A percentile compares a stretch with the other conserved stretches of the same genome.
These are phyloP conservation scores for Yponomeuta evonymella DNA, from an alignment of 2,888 invertebrate species.

Conservation along the genomic window DNA sequence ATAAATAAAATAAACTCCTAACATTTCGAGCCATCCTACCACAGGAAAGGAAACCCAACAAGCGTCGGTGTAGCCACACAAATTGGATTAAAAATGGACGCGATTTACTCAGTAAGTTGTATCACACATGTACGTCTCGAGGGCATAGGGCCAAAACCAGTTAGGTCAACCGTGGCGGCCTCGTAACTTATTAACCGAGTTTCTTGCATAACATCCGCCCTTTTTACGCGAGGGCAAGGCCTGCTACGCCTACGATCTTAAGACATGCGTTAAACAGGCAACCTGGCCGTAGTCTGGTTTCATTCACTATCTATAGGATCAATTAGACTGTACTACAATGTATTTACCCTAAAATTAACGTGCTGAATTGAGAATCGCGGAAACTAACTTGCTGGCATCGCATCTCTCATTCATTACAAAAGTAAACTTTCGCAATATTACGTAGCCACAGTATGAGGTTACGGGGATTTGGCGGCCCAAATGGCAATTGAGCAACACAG, in stretches of 20 bases:
- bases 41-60: not conserved
- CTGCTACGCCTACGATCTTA: constrained; percentile 4
- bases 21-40: too few relatives aligned
- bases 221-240: constrained; percentile 10
- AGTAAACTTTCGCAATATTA: not conserved
- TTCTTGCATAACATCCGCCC: constrained; percentile 15
- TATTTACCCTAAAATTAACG: too few relatives aligned
- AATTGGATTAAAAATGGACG: not conserved
- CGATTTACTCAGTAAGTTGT: not conserved
- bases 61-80: not conserved
- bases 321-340: too few relatives aligned
- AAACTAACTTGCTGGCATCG: not conserved
- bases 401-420: not conserved
- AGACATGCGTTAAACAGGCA: not conserved
- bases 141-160: not conserved
- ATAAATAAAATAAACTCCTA: too few relatives aligned
- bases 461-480: too few relatives aligned
- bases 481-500: too few relatives aligned
- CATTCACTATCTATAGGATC: not conserved
- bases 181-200: constrained; percentile 9
- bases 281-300: not conserved
- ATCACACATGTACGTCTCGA: not conserved
- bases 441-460: not conserved
- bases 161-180: not conserved
- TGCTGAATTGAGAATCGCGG: not conserved